These are phyloP conservation scores for Diadophis punctatus DNA, from an alignment of 2,113 vertebrate species.

Conservation along the genomic window DNA sequence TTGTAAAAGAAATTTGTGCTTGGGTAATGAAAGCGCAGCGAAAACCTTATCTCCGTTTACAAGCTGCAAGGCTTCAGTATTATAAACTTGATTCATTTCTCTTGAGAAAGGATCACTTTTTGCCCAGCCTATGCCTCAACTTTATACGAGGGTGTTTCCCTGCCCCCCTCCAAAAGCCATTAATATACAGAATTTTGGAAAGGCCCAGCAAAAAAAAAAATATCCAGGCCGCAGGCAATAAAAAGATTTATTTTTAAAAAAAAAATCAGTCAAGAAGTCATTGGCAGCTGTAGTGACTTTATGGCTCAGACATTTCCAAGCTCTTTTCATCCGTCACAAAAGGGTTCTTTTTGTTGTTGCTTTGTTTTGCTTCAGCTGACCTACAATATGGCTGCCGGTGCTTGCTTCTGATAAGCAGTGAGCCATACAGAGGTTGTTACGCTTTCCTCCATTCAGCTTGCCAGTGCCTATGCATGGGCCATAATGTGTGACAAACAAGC, in stretches of 20 bases:
- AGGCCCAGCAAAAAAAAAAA: slow-evolving; percentile 54
- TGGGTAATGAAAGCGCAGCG: slow-evolving; percentile 55
- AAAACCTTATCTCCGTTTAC: slow-evolving; percentile 48
- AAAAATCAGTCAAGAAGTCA: slow-evolving; percentile 67
- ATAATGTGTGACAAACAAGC: slow-evolving; percentile 31
- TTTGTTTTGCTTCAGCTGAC: slow-evolving; percentile 75
- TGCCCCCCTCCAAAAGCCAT: slow-evolving; percentile 42
- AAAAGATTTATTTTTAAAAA: slow-evolving; percentile 56
- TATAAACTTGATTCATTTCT: slow-evolving; percentile 69
- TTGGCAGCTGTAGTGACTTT: slow-evolving; percentile 70
- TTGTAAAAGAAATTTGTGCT: slow-evolving; percentile 61
- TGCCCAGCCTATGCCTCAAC: slow-evolving; percentile 48
- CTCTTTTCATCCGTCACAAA: slow-evolving; percentile 76
- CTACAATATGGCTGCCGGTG: slow-evolving; percentile 75
- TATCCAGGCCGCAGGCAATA: slow-evolving; percentile 52
- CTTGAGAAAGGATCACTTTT: slow-evolving; percentile 61
- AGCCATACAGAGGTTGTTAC: slow-evolving; percentile 65
- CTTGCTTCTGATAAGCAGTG: slow-evolving; percentile 72
- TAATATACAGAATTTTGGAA: slow-evolving; percentile 60
- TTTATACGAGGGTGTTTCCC: slow-evolving; percentile 34
- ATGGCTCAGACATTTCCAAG: slow-evolving; percentile 74
- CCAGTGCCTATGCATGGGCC: slow-evolving; percentile 50
- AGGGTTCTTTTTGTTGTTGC: slow-evolving; percentile 70
- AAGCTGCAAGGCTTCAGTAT: slow-evolving; percentile 52
- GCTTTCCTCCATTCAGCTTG: slow-evolving; percentile 54